These are phyloP conservation scores for Planococcus citri DNA, from an alignment of 1,140 invertebrate genomes.

Conservation along the genomic window DNA sequence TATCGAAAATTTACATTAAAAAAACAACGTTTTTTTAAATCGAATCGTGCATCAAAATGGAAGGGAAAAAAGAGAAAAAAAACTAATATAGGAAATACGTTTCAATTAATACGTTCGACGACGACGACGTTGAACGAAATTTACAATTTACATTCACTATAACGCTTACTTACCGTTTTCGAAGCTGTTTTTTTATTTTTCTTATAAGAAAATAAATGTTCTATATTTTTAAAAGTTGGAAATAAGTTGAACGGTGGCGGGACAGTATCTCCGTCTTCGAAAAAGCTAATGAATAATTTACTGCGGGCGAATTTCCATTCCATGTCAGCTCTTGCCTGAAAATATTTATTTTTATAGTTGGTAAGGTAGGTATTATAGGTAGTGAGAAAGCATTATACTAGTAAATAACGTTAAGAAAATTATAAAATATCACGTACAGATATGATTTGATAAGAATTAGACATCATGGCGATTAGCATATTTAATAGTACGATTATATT, in stretches of 20 bases:
- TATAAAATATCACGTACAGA: constrained; percentile 52
- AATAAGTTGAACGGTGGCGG: constrained; percentile 81
- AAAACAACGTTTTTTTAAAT: constrained; percentile 31
- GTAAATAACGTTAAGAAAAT: too few relatives aligned
- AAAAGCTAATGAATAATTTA: constrained; percentile 86
- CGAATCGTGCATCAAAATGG: constrained; percentile 44
- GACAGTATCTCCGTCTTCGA: constrained; percentile 70
- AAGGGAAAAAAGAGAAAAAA: not conserved
- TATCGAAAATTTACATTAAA: too few relatives aligned
- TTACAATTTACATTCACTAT: too few relatives aligned
- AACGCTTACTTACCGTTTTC: too few relatives aligned
- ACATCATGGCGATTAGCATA: constrained; percentile 95
- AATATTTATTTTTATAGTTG: constrained; percentile 21
- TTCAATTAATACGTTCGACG: not conserved
- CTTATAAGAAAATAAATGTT: constrained; percentile 22
- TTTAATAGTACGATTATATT: constrained; percentile 86
- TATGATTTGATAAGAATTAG: constrained; percentile 85
- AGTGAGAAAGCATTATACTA: too few relatives aligned
- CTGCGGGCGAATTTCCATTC: constrained; percentile 89
- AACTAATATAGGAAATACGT: not conserved
- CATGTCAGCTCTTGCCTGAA: constrained; percentile 66
- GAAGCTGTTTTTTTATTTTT: not conserved
- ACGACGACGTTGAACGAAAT: not conserved
- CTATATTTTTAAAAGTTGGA: constrained; percentile 55
- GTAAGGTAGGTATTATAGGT: too few relatives aligned